These are phyloP conservation scores for Neotoxoptera formosana DNA, from an alignment of 1,140 invertebrate genomes.

Conservation along the genomic window DNA sequence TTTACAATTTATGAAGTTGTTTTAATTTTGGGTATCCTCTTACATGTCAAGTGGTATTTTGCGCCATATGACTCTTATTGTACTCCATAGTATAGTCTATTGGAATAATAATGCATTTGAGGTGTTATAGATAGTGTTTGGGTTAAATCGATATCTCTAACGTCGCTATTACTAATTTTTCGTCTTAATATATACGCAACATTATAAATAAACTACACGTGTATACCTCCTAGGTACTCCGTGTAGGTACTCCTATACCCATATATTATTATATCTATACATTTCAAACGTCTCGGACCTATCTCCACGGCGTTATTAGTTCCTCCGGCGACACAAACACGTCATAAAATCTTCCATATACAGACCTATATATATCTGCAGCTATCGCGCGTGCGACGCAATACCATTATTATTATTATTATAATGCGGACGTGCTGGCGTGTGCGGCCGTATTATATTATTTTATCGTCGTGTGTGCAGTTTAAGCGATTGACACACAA, in stretches of 20 bases:
- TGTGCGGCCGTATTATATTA: background rate
- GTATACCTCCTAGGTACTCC: no score
- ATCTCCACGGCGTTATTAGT: background rate
- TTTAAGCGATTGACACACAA: background rate
- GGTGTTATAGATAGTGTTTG: background rate
- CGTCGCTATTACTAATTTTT: background rate
- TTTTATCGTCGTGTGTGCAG: background rate
- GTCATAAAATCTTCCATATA: slow-evolving; percentile 9
- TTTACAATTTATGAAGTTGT: background rate
- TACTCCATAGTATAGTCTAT: background rate
- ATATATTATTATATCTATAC: background rate
- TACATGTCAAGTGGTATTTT: background rate
- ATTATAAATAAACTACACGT: background rate
- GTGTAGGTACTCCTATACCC: no score
- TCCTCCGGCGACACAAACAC: background rate
- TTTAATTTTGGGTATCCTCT: background rate
- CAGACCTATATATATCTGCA: background rate
- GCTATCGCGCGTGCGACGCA: background rate
- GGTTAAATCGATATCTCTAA: background rate
- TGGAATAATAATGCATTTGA: background rate
- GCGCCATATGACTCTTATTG: background rate
- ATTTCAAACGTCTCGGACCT: background rate
- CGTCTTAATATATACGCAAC: background rate
- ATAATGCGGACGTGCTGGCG: background rate
- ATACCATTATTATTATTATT: background rate